Conservation (phyloP, 2,797 vertebrate species). For the Anomalospiza imberbis region DNA sequence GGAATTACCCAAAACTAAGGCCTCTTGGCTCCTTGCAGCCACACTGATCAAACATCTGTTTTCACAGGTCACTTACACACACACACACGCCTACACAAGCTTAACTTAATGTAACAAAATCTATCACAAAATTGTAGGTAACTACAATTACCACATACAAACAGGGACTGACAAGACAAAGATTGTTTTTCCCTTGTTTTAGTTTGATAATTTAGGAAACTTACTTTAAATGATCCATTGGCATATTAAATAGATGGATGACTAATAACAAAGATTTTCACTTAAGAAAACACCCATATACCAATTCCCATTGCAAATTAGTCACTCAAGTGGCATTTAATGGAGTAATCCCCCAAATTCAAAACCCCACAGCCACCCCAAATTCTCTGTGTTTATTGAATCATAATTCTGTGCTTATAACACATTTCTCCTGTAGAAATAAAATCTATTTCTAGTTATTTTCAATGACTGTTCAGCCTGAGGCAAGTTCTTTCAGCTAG, state of each 20-base stretch:
- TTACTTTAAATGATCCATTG: neutral
- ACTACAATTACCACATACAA: neutral
- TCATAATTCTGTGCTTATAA: neutral
- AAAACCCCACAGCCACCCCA: neutral
- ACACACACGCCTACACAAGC: neutral
- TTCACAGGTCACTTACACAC: neutral
- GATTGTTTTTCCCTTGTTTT: neutral
- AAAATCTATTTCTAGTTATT: constrained; percentile 7
- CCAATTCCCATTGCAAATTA: neutral
- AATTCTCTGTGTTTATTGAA: constrained; percentile 11
- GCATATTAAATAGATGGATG: neutral
- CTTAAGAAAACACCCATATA: neutral
- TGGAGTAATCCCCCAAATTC: neutral
- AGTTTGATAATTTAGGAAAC: constrained; percentile 3
- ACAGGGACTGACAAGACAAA: neutral
- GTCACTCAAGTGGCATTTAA: constrained; percentile 26
- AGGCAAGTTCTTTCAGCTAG: constrained; percentile 2
- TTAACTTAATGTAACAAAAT: neutral
- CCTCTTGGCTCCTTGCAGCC: neutral
- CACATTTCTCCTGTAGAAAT: neutral
- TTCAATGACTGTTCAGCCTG: neutral
- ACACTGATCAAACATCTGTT: neutral
- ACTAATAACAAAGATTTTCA: constrained; percentile 21
- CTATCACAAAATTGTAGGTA: neutral
- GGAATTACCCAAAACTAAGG: neutral